Base-by-base conservation (phyloP, 2,113 vertebrate genomes). In the Alectura lathami region DNA sequence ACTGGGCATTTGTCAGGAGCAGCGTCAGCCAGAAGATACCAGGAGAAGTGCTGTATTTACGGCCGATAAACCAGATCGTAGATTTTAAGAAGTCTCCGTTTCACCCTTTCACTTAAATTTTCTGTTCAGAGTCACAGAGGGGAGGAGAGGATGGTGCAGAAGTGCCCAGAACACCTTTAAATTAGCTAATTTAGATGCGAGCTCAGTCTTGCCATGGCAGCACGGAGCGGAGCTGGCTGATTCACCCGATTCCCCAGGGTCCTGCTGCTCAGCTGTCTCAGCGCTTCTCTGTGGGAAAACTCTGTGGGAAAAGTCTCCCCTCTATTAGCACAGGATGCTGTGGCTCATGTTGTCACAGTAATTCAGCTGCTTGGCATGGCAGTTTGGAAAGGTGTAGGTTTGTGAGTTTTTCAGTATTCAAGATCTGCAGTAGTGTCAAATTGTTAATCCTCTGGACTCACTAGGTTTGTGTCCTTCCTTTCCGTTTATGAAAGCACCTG, bases 181-280 rank as follows among this genome's bases (percentile, higher is more conserved):
- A 86, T 89, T 22, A 93, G 50, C 42, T 89, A 57, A 85, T 91
- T 88, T 89, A 88, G 67, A 67, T 94, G 79, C 20, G 17, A 83
- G 89, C 86, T 59, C 75, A 62, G 83, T 77, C 89, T 66, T 91
- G 36, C 63, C 63, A 50, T 24, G 38, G 90, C 50, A 83, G 57
- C 38, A 17, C 24, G 36, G 64, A 85, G 67, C 45, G 66, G 42
- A 91, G 75, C 53, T 3, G 32, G 75, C 73, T 95, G 83, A 88
- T 83, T 90, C 86, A 81, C 63, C 42, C 67, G 54, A 69, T 50
- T 83, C 75, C 67, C 2, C 1, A 54, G 29, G 18, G 54, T 90
- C 83, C 56, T 23, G 34, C 80, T 67, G 63, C 64, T 93, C 79
- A 78, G 64, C 50, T 73, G 63, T 75, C 66, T 2, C 88, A 73